A percentile compares a stretch with the other conserved stretches of the same genome.
phyloP scores from a whole-genome alignment of 2,888 invertebrate genomes.

The Sphinx pinastri region DNA sequence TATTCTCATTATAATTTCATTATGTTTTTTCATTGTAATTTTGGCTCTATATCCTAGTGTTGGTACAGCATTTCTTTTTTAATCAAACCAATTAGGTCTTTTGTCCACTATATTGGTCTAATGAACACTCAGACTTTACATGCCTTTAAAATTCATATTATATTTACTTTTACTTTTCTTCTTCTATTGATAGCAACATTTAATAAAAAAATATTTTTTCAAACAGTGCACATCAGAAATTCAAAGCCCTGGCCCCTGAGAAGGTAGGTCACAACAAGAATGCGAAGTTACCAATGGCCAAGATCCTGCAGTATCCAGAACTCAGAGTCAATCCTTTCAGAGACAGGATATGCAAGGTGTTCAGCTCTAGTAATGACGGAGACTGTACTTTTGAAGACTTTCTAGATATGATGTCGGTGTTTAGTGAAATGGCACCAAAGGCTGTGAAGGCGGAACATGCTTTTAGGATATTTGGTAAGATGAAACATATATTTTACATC shows the following conservation, averaged over 20 bases:
- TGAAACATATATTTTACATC: not conserved
- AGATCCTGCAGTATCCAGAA: slow-evolving; percentile 94
- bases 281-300: slow-evolving; percentile 92
- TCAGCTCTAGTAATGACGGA: slow-evolving; percentile 94
- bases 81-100: too few relatives aligned
- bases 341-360: slow-evolving; percentile 95
- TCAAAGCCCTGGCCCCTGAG: slow-evolving; percentile 94
- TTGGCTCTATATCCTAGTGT: too few relatives aligned
- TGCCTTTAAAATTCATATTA: too few relatives aligned
- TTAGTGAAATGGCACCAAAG: slow-evolving; percentile 95
- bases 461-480: slow-evolving; percentile 95
- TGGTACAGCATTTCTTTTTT: too few relatives aligned
- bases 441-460: slow-evolving; percentile 97
- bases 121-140: too few relatives aligned
- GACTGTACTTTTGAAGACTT: slow-evolving; percentile 98
- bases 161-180: too few relatives aligned
- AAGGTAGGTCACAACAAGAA: slow-evolving; percentile 95
- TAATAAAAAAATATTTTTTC: too few relatives aligned
- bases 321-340: slow-evolving; percentile 95
- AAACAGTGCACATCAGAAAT: slow-evolving; percentile 93
- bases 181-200: too few relatives aligned
- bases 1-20: too few relatives aligned
- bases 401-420: slow-evolving; percentile 98
- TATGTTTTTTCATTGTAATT: too few relatives aligned
- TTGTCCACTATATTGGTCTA: too few relatives aligned